A percentile compares a stretch with the other conserved stretches of the same genome.
Evolutionary conservation across 2,888 invertebrate genomes (phyloP).

Genomic region (Calliphora vomitoria): DNA sequence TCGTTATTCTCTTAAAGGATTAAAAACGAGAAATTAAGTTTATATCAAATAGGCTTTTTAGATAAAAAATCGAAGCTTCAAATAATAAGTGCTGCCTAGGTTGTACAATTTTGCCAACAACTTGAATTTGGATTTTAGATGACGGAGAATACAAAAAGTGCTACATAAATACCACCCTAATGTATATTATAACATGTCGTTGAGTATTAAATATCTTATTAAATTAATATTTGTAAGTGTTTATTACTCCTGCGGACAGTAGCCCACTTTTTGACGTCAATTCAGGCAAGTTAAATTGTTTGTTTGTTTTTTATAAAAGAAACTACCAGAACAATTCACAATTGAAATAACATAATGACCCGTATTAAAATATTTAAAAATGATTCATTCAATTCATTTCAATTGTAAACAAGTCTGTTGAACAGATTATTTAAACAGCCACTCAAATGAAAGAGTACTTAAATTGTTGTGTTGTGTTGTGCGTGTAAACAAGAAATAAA

Average conservation of each 20-base stretch:
- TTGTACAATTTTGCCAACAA: no score
- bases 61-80: no score
- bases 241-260: background rate
- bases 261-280: background rate
- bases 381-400: background rate
- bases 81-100: no score
- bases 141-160: no score
- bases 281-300: background rate
- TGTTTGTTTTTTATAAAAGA: background rate
- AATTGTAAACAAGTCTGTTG: constrained; percentile 22
- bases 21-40: no score
- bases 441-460: constrained; percentile 38
- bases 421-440: constrained; percentile 41
- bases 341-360: constrained; percentile 21
- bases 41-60: no score
- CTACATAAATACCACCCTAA: no score
- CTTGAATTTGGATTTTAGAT: no score
- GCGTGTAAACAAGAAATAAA: constrained; percentile 10
- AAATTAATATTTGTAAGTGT: no score
- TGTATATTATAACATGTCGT: no score
- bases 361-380: constrained; percentile 26
- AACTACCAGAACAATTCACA: background rate
- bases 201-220: no score
- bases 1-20: no score
- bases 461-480: background rate